Conservation (phyloP, 2,888 invertebrate species). For the Cephalotes varians region DNA sequence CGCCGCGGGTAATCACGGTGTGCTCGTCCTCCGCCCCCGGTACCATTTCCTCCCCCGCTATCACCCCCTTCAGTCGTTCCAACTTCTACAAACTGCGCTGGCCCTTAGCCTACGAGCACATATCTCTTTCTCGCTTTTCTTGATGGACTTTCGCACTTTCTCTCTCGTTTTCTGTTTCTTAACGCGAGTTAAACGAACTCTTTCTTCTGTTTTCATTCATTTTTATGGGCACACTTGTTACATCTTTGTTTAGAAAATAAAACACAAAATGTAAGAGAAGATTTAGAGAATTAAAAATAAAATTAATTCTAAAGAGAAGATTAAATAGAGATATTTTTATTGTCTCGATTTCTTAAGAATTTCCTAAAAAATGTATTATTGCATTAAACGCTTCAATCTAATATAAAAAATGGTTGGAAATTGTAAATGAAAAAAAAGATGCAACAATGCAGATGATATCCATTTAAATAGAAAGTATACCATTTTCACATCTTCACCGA, state of each 20-base stretch:
- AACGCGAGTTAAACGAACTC: constrained; percentile 40
- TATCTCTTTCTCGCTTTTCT: constrained; percentile 51
- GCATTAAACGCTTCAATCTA: background rate
- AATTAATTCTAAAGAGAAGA: background rate
- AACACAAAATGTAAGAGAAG: background rate
- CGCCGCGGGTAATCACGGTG: constrained; percentile 85
- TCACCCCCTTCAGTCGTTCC: constrained; percentile 52
- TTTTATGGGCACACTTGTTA: background rate
- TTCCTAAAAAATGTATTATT: background rate
- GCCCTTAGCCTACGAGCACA: constrained; percentile 56
- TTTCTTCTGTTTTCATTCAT: constrained; percentile 4
- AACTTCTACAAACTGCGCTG: constrained; percentile 59
- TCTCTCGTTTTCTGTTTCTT: constrained; percentile 63
- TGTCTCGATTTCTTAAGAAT: background rate
- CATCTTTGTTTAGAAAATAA: background rate
- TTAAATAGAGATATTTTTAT: background rate
- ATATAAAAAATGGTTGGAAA: background rate
- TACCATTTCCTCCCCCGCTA: constrained; percentile 77
- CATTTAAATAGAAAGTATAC: constrained; percentile 41
- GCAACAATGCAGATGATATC: background rate
- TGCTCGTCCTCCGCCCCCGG: constrained; percentile 82
- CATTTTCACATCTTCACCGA: constrained; percentile 28
- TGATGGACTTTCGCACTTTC: constrained; percentile 56
- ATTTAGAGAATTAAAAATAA: background rate
- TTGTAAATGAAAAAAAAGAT: background rate